Percentiles rank a stretch among this genome's conserved stretches.
Conservation (phyloP, 2,113 vertebrate genomes). For the Glaucidium brasilianum region DNA sequence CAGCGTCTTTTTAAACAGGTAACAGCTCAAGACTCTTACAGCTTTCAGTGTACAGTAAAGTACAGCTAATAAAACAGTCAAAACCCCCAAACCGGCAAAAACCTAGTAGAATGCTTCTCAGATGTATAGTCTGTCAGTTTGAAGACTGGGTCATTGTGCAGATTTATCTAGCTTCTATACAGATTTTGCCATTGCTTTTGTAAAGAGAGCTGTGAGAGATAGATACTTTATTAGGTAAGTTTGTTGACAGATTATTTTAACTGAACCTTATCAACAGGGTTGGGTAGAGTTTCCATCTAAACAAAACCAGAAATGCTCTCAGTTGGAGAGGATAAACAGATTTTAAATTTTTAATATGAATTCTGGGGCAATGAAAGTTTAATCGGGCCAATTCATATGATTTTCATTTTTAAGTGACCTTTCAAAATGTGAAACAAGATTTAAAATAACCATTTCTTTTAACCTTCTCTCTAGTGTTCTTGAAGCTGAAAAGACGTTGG, state of each 20-base stretch:
- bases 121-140: neutral
- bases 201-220: neutral
- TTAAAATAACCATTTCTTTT: neutral
- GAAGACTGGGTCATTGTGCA: neutral
- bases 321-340: neutral
- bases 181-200: neutral
- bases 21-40: neutral
- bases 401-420: neutral
- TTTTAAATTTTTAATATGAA: neutral
- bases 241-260: neutral
- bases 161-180: neutral
- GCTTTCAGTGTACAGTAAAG: neutral
- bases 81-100: neutral
- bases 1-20: neutral
- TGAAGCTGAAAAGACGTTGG: slow-evolving; percentile 88
- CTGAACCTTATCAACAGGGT: neutral
- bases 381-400: neutral
- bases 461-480: slow-evolving; percentile 70
- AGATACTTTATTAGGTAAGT: neutral
- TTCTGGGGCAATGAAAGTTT: neutral
- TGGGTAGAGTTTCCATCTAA: neutral
- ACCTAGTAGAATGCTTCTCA: neutral
- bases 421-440: neutral
- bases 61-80: neutral
- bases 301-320: neutral